Conservation (phyloP, 1,140 invertebrate genomes). For the Ganaspis sp. region DNA sequence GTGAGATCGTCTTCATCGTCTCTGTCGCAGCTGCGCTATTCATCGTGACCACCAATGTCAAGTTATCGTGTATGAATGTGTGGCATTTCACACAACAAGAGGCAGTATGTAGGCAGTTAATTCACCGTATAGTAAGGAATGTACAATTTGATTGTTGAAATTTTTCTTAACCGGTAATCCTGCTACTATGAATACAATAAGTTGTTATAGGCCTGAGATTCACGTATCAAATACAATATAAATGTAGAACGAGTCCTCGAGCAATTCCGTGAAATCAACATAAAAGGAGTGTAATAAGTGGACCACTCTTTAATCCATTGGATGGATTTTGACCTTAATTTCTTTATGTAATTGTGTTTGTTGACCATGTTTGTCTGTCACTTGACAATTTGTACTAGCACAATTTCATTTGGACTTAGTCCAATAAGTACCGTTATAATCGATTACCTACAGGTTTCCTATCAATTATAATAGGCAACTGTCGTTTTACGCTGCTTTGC, state of each 20-base stretch:
- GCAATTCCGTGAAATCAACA: constrained; percentile 25
- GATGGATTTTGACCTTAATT: constrained; percentile 21
- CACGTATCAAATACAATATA: not conserved
- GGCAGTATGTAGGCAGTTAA: not conserved
- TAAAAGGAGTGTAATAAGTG: constrained; percentile 22
- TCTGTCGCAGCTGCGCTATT: constrained; percentile 19
- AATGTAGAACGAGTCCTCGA: not conserved
- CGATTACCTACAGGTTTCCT: not conserved
- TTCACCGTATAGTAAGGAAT: not conserved
- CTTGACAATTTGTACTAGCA: constrained; percentile 3
- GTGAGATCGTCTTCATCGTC: constrained; percentile 45
- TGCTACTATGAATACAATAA: not conserved
- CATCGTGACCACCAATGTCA: constrained; percentile 11
- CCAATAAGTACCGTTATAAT: not conserved
- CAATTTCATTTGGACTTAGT: constrained; percentile 16
- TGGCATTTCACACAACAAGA: not conserved
- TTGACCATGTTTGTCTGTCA: constrained; percentile 1
- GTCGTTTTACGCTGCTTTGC: too few relatives aligned
- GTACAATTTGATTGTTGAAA: constrained; percentile 1
- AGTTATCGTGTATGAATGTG: not conserved
- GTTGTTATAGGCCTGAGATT: not conserved
- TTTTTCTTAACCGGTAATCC: not conserved
- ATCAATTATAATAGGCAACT: constrained; percentile 14
- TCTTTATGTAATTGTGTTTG: not conserved
- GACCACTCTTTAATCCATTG: not conserved